Base-by-base conservation (phyloP, 2,888 invertebrate genomes). In the Yponomeuta malinellus region DNA sequence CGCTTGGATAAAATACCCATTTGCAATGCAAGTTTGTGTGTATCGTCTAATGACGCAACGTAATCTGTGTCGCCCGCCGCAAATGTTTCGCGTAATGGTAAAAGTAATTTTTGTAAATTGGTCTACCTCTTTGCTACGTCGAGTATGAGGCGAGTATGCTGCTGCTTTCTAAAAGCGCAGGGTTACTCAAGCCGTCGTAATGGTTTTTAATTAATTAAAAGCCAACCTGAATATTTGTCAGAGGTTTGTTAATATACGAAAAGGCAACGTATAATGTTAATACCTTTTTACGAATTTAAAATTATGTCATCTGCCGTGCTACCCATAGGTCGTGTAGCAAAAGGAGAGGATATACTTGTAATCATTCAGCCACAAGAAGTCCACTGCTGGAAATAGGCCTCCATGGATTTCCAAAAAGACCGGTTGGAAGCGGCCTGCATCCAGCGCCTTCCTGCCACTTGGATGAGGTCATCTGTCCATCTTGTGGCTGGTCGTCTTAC, bases 291-390 rank as follows among this genome's bases (percentile, higher is more conserved):
- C 75, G 77, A 79, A 76, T 78, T 77, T 80, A 2, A 15, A 82
- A 82, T 81, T 80, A 79, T 81, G 78, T 83, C 83, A 82, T 78
- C 75, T 78, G 76, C 74, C 73, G 76, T 76, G 74, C 75, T 65
- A 33, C 9, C 43, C 43, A 6, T 8, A 43, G 6, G 43, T 8
- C 72, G 76, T 82, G 81, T 77, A 77, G 81, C 77, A 82, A 80
- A 80, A 81, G 79, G 79, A 79, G 79, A 79, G 78, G 74, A 43
- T 75, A 75, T 78, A 74, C 72, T 71, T 72, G 73, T 74, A 72
- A 70, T 72, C 73, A 63, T 5, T 37, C 73, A 23, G 23, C 23
- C 23, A 23, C 23, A 23, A 23, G 23, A 23, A 23, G 23, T 23
- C 23, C 23, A 23, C 23, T 23, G 23, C 23, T 23, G 23, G 23